Evolutionary conservation across 1,140 invertebrate species (phyloP).

Genomic region (Meloidogyne chitwoodi): DNA sequence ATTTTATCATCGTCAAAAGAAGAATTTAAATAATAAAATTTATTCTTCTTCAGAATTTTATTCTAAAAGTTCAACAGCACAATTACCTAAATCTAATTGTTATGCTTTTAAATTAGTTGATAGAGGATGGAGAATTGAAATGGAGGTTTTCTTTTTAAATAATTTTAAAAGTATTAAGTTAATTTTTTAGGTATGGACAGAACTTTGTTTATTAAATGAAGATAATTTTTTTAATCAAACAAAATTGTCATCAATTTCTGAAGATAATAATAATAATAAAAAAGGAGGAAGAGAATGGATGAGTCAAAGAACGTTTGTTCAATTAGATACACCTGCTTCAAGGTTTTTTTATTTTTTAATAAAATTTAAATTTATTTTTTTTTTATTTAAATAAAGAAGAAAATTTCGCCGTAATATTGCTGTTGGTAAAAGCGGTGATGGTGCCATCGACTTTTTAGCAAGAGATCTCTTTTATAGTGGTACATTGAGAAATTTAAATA

Average conservation of each 20-base stretch:
- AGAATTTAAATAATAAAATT: constrained; percentile 18
- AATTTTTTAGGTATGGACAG: constrained; percentile 10
- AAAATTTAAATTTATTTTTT: constrained; percentile 1
- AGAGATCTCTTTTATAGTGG: constrained; percentile 2
- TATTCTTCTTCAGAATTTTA: constrained; percentile 21
- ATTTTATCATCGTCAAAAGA: not conserved
- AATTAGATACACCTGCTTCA: constrained; percentile 47
- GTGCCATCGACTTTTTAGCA: constrained; percentile 52
- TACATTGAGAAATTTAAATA: not conserved
- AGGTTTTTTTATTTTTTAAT: constrained; percentile 18
- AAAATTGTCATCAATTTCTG: not conserved
- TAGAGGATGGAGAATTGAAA: constrained; percentile 50
- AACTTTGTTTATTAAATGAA: not conserved
- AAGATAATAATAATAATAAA: too few species aligned
- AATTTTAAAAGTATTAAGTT: not conserved
- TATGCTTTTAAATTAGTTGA: constrained; percentile 49
- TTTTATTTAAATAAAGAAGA: too few species aligned
- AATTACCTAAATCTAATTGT: constrained; percentile 35
- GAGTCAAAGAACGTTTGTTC: constrained; percentile 43
- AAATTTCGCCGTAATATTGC: constrained; percentile 47
- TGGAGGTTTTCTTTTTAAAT: constrained; percentile 51
- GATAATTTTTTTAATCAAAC: not conserved
- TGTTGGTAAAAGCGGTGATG: constrained; percentile 52
- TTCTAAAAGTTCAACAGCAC: constrained; percentile 22
- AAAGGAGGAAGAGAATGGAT: not conserved